These are phyloP conservation scores for Oxyura jamaicensis DNA, from an alignment of 2,113 vertebrate genomes.

Conservation along the genomic window DNA sequence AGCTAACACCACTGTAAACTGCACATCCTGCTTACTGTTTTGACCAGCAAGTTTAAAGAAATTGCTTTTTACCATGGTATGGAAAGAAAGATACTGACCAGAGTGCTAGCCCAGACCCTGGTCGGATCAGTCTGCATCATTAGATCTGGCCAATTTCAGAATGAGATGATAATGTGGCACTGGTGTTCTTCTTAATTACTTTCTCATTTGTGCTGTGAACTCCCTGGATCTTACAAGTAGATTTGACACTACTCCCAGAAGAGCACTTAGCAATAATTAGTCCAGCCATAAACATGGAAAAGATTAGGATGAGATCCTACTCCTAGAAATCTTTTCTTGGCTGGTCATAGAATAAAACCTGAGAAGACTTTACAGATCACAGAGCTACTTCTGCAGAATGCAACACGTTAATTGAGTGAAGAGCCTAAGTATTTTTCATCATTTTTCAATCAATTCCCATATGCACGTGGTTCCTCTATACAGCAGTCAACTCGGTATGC, in stretches of 20 bases:
- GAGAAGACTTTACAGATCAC: neutral
- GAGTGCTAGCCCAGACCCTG: too few relatives aligned
- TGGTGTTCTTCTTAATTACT: conserved; percentile 17
- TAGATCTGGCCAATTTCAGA: conserved; percentile 11
- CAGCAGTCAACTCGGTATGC: neutral
- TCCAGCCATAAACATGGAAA: neutral
- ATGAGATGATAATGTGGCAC: conserved; percentile 2
- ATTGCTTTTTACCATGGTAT: neutral
- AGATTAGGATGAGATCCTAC: neutral
- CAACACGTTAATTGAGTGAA: neutral
- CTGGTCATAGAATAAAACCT: neutral
- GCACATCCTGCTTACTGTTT: neutral
- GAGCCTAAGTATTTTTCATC: neutral
- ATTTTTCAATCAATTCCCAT: neutral
- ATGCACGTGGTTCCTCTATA: neutral
- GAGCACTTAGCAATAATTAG: neutral
- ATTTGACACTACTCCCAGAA: conserved; percentile 22
- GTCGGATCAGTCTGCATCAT: neutral
- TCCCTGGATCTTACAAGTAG: neutral
- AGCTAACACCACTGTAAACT: neutral
- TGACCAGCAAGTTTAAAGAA: neutral
- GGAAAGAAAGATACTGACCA: neutral
- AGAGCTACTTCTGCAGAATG: neutral
- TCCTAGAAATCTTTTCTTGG: neutral
- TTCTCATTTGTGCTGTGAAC: conserved; percentile 12